Evolutionary conservation across 1,140 invertebrate species (phyloP).

Genomic region (Andrena cerasifolii): DNA sequence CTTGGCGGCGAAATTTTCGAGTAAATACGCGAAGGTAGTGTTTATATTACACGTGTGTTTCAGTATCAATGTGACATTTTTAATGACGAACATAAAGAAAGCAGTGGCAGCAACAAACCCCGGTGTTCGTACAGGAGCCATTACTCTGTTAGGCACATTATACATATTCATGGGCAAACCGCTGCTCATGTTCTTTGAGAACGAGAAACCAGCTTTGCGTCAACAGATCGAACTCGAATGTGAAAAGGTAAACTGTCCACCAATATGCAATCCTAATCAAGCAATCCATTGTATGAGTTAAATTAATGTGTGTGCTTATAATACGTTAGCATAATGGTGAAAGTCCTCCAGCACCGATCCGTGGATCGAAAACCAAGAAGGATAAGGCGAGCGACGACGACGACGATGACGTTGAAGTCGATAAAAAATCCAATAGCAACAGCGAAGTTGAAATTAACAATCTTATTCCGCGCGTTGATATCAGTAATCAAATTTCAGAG

Average conservation of each 20-base stretch:
- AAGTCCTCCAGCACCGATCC: constrained; percentile 87
- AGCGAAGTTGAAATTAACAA: constrained; percentile 85
- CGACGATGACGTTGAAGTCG: constrained; percentile 83
- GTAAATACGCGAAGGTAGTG: constrained; percentile 11
- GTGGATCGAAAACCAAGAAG: constrained; percentile 81
- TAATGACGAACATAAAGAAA: constrained; percentile 92
- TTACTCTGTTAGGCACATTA: constrained; percentile 87
- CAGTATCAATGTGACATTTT: constrained; percentile 89
- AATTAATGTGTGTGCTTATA: constrained; percentile 7
- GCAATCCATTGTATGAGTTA: neutral
- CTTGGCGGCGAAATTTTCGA: constrained; percentile 16
- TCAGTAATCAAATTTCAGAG: constrained; percentile 93
- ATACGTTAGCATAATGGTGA: constrained; percentile 84
- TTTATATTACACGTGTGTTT: constrained; percentile 70
- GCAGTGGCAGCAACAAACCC: constrained; percentile 93
- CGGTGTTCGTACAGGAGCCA: constrained; percentile 88
- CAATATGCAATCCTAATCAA: neutral
- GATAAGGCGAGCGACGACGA: constrained; percentile 74
- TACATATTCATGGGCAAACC: constrained; percentile 92
- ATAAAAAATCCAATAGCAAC: constrained; percentile 79
- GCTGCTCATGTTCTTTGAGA: constrained; percentile 91
- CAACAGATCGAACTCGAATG: constrained; percentile 94
- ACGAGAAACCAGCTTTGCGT: constrained; percentile 92
- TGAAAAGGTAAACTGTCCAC: constrained; percentile 85
- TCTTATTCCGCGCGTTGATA: constrained; percentile 89